A percentile compares a stretch with the other conserved stretches of the same genome.
Conservation (phyloP, 2,888 invertebrate species). For the Hyposoter dolosus region DNA sequence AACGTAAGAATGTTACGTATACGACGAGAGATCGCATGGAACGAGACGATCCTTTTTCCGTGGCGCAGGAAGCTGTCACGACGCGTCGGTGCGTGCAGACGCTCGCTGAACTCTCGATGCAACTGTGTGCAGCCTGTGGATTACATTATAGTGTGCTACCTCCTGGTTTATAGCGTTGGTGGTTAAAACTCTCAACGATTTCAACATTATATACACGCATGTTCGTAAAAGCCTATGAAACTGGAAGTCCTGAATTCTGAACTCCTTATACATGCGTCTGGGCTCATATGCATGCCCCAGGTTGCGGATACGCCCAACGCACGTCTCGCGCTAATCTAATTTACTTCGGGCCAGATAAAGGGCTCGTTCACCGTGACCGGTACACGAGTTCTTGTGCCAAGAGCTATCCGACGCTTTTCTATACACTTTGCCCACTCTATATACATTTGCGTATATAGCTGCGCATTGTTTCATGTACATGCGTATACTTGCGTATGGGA, state of each 20-base stretch:
- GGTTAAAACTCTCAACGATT: conserved; percentile 19
- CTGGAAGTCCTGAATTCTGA: conserved; percentile 57
- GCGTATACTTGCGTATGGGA: conserved; percentile 55
- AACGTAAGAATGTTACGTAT: conserved; percentile 9
- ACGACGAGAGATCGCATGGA: conserved; percentile 69
- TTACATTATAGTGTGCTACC: conserved; percentile 33
- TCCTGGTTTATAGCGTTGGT: conserved; percentile 32
- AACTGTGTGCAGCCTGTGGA: conserved; percentile 1
- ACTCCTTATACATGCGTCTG: conserved; percentile 27
- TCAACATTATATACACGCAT: conserved; percentile 25
- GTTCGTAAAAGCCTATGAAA: conserved; percentile 31
- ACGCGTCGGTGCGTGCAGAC: conserved; percentile 64
- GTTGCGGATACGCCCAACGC: conserved; percentile 73
- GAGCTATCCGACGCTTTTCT: conserved; percentile 34
- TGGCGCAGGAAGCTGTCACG: conserved; percentile 77
- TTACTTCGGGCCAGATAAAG: conserved; percentile 78
- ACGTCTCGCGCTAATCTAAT: conserved; percentile 79
- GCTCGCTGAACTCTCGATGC: conserved; percentile 54
- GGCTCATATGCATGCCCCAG: conserved; percentile 71
- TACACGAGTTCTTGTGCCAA: conserved; percentile 63
- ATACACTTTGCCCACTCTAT: conserved; percentile 8
- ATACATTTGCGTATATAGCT: conserved; percentile 12
- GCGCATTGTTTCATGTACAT: conserved; percentile 22
- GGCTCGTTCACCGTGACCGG: conserved; percentile 77
- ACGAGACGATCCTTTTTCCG: conserved; percentile 75